Evolutionary conservation across 2,888 invertebrate species (phyloP).

Genomic region (Eilema caniola): DNA sequence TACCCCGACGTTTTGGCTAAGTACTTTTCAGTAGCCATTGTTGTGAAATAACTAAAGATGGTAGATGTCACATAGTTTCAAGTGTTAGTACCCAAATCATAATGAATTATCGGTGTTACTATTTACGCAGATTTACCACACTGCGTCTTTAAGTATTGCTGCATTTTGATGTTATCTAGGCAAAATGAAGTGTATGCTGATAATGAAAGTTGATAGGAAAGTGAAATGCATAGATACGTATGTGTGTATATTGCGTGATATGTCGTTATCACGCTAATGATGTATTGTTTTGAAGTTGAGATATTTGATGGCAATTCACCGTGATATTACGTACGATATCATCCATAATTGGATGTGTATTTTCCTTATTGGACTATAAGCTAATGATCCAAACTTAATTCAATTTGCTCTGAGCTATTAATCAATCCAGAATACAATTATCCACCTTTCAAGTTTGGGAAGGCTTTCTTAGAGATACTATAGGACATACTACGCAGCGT

Average conservation of each 20-base stretch:
- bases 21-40: no score
- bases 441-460: not conserved
- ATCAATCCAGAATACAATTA: constrained; percentile 2
- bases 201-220: not conserved
- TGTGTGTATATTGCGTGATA: not conserved
- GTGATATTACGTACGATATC: not conserved
- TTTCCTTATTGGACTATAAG: constrained; percentile 17
- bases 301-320: not conserved
- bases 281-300: not conserved
- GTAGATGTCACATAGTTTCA: no score
- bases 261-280: not conserved
- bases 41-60: no score
- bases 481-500: no score
- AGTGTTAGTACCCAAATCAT: no score
- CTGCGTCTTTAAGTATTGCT: no score
- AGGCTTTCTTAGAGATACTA: not conserved
- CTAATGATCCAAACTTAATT: constrained; percentile 13
- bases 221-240: not conserved
- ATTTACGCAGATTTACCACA: no score
- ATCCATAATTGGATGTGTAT: constrained; percentile 3
- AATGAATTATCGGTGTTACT: no score
- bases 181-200: no score
- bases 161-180: no score
- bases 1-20: no score
- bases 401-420: constrained; percentile 9